Base-by-base conservation (phyloP, 2,113 vertebrate genomes). In the Lucifuga dentata region DNA sequence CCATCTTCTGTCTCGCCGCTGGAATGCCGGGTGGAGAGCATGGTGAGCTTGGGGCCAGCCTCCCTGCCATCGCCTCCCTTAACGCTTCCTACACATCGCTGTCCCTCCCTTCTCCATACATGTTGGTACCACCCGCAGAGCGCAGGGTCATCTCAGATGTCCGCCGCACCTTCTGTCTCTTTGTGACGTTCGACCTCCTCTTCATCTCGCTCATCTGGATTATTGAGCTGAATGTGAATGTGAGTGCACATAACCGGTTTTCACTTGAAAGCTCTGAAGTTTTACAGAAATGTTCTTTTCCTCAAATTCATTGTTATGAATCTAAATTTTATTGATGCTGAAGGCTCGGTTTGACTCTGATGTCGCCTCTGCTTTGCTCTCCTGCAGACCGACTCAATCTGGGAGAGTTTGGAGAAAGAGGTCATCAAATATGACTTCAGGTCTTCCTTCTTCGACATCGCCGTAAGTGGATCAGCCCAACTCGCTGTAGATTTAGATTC, bases 161-260 rank as follows among this genome's bases (percentile, higher is more conserved):
- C n/a, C 95, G 98, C 1, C 93, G 98, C 7, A 99, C 98, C 56
- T 99, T 99, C 93, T 98, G 96, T 70, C 96, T 99, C 65, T 99
- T 99, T 0, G 98, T 99, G 80, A 99, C 98, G 16, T 99, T 99
- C 9, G 98, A 99, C 78, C 93, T 99, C 69, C 97, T 99, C 80
- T 99, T 99, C 86, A 91, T 99, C 70, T 93, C 94, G 0, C 91
- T 99, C n/a, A 73, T 99, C 51, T 99, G 98, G 98, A 98, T 99
- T 43, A 98, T 98, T 1, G 97, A 99, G 69, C 80, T 99, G 24
- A 99, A 99, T 0, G 97, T 99, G 64, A 86, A 87, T 48, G 9
- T 43, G 10, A 16, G 21, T 12, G 9, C 17, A 24, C n/a, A 16
- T 26, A n/a, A n/a, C n/a, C n/a, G n/a, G n/a, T n/a, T n/a, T n/a